Base-by-base conservation (phyloP, 2,888 invertebrate genomes). In the Caenorhabditis sinica region DNA sequence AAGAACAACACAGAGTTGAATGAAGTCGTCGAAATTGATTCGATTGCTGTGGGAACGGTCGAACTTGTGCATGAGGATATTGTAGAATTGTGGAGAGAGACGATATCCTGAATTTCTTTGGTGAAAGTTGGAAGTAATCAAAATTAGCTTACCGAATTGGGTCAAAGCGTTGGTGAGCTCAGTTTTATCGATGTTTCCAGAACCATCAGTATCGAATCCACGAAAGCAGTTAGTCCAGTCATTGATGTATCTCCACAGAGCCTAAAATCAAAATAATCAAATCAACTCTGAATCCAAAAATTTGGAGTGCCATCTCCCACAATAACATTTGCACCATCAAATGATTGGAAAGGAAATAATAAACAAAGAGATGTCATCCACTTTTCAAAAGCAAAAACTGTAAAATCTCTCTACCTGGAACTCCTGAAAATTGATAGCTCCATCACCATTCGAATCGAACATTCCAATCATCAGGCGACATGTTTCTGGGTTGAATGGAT, bases 181-280 rank as follows among this genome's bases (percentile, higher is more conserved):
- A 73, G 95, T 94, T 90, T 95, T 95, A 93, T 98, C 97, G 89
- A 99, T 98, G 91, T 96, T 96, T 30, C 98, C 95, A 15, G 94
- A 94, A 92, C 95, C 96, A 93, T 99, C 98, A 58, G 95, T 94
- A 93, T 99, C 99, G 93, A 97, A 98, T 0, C 96, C 95, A 58
- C 96, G 95, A 93, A 99, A 99, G 93, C 97, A 97, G 92, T 95
- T 96, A 93, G 98, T 97, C 98, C 98, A 99, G 92, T 98, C 98
- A 8, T 96, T 96, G 0, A 99, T 96, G 93, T 98, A 99, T 93
- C 97, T 97, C 98, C 98, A 99, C 0, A 99, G 94, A 0, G 96
- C 96, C 66, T 88, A n/a, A n/a, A n/a, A n/a, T n/a, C n/a, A n/a
- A n/a, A n/a, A n/a, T n/a, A n/a, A n/a, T n/a, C n/a, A n/a, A n/a